phyloP scores from a whole-genome alignment of 1,140 invertebrate species.

The Tetragonula clypearis region DNA sequence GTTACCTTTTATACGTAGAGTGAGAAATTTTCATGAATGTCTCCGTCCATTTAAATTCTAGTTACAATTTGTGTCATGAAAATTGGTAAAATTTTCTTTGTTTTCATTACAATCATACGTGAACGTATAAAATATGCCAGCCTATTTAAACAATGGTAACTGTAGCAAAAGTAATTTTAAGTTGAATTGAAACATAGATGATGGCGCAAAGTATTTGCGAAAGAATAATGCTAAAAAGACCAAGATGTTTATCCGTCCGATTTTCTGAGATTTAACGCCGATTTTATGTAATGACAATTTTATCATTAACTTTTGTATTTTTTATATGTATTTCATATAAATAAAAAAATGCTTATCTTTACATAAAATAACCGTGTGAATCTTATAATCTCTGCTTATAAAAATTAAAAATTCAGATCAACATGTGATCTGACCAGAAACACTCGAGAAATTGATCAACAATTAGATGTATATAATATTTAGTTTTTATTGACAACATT shows the following conservation, averaged over 20 bases:
- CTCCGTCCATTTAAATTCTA: conserved; percentile 55
- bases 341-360: conserved; percentile 35
- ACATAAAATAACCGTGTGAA: background rate
- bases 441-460: background rate
- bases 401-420: background rate
- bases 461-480: conserved; percentile 61
- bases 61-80: background rate
- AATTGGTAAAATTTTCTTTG: background rate
- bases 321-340: conserved; percentile 40
- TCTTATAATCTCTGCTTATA: background rate
- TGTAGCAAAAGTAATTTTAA: background rate
- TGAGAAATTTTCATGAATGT: conserved; percentile 36
- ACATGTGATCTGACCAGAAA: background rate
- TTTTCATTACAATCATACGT: too few relatives aligned
- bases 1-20: background rate
- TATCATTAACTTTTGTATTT: conserved; percentile 33
- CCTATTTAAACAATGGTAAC: background rate
- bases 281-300: background rate
- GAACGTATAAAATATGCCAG: too few relatives aligned
- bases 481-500: conserved; percentile 79
- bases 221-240: background rate
- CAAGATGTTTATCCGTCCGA: conserved; percentile 11
- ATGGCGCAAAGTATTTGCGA: background rate
- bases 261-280: background rate
- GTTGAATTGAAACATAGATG: background rate